Evolutionary conservation across 2,888 invertebrate species (phyloP).

Genomic region (Temnothorax unifasciatus): DNA sequence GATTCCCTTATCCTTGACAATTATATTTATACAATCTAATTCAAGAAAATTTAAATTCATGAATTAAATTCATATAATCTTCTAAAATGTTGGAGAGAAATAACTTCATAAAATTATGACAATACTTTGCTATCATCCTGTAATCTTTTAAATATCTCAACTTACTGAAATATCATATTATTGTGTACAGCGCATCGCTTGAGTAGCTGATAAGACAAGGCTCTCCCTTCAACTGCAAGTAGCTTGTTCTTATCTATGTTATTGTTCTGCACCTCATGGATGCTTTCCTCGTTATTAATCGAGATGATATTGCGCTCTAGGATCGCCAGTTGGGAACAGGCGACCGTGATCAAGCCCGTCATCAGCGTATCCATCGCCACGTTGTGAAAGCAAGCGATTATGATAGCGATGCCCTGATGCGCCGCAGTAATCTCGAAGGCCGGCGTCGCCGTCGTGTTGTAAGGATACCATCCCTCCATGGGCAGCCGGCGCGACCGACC

Average conservation of each 20-base stretch:
- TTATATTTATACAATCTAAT: background rate
- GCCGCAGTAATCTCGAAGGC: slow-evolving; percentile 76
- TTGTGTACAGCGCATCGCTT: slow-evolving; percentile 72
- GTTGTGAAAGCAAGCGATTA: slow-evolving; percentile 76
- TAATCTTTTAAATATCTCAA: slow-evolving; percentile 4
- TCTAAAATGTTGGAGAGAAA: background rate
- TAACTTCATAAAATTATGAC: background rate
- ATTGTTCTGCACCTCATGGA: background rate
- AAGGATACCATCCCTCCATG: slow-evolving; percentile 80
- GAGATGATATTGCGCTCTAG: slow-evolving; percentile 72
- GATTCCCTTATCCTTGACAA: background rate
- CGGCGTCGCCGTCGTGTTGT: slow-evolving; percentile 72
- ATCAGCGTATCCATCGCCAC: slow-evolving; percentile 79
- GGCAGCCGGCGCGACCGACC: slow-evolving; percentile 72
- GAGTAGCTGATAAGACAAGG: slow-evolving; percentile 56
- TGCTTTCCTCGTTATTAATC: slow-evolving; percentile 58
- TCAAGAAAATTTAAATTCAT: background rate
- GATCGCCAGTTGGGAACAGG: slow-evolving; percentile 79
- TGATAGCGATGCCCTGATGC: slow-evolving; percentile 73
- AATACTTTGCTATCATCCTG: background rate
- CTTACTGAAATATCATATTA: slow-evolving; percentile 75
- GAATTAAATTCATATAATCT: background rate
- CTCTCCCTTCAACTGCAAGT: background rate
- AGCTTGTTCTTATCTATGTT: background rate
- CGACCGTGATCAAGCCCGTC: slow-evolving; percentile 76